A percentile compares a stretch with the other conserved stretches of the same genome.
Evolutionary conservation across 2,113 vertebrate genomes (phyloP).

Genomic region (Semnornis frantzii): DNA sequence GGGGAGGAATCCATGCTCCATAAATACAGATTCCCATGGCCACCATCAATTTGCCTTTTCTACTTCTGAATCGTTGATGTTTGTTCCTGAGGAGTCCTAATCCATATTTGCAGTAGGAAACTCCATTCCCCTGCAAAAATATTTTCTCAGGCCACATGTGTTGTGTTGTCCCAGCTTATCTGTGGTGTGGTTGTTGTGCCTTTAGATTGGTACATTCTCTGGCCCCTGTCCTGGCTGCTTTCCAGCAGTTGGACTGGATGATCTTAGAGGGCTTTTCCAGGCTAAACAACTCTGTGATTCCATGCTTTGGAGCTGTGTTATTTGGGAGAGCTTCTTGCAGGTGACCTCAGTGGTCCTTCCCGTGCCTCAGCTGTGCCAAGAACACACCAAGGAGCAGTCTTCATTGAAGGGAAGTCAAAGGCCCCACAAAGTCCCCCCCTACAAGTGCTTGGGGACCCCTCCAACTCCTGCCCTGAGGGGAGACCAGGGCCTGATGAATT

Average conservation of each 20-base stretch:
- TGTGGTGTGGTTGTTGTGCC: neutral
- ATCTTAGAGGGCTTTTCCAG: too few species aligned
- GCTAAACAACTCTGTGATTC: too few species aligned
- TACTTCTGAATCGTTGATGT: fast-evolving
- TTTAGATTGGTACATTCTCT: neutral
- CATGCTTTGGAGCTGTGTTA: neutral
- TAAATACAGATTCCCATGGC: neutral
- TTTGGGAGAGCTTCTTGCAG: neutral
- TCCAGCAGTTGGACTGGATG: neutral
- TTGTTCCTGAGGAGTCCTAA: neutral
- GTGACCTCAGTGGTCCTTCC: neutral
- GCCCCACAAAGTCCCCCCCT: too few species aligned
- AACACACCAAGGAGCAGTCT: too few species aligned
- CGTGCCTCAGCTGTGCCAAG: fast-evolving
- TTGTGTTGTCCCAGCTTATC: neutral
- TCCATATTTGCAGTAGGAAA: neutral
- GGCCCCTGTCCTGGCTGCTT: neutral
- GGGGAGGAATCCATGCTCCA: fast-evolving
- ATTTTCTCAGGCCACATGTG: neutral
- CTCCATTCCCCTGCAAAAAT: neutral
- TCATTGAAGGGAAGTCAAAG: too few species aligned
- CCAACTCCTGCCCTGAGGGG: too few species aligned
- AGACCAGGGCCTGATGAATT: too few species aligned
- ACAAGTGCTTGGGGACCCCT: too few species aligned
- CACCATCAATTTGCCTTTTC: neutral